Evolutionary conservation across 2,797 vertebrate genomes (phyloP).

Genomic region (Sebastes dallii): DNA sequence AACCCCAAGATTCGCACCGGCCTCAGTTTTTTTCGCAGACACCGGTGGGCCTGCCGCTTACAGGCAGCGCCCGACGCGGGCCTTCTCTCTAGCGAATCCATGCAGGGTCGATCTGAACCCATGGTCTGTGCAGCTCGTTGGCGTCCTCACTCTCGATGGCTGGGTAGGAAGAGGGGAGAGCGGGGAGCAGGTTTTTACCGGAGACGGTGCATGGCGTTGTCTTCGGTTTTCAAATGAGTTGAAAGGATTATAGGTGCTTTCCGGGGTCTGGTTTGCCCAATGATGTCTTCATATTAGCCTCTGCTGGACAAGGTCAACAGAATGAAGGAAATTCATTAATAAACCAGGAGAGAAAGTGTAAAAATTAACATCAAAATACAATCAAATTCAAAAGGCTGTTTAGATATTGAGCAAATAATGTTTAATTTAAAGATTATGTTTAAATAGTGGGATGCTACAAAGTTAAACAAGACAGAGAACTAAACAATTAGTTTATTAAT

Average conservation of each 20-base stretch:
- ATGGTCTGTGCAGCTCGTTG: conserved; percentile 51
- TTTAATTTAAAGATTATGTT: not conserved
- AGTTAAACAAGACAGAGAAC: not conserved
- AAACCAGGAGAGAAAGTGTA: not conserved
- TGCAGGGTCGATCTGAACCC: conserved; percentile 63
- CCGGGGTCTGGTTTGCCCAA: conserved; percentile 78
- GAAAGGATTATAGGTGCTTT: conserved; percentile 62
- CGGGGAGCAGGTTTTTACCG: conserved; percentile 58
- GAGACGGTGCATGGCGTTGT: conserved; percentile 64
- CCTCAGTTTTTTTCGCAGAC: conserved; percentile 90
- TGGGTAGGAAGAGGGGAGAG: conserved; percentile 42
- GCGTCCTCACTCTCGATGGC: conserved; percentile 60
- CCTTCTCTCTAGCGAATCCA: conserved; percentile 52
- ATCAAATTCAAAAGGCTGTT: not conserved
- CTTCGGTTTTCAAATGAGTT: conserved; percentile 68
- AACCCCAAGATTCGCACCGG: conserved; percentile 88
- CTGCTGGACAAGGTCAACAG: conserved; percentile 47
- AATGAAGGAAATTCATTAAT: conserved; percentile 8
- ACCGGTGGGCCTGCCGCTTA: conserved; percentile 75
- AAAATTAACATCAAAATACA: not conserved
- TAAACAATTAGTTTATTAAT: not conserved
- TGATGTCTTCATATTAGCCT: conserved; percentile 84
- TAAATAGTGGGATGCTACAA: not conserved
- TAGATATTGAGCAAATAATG: not conserved
- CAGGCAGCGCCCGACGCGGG: conserved; percentile 52